Evolutionary conservation across 2,797 vertebrate genomes (phyloP), one percentile per base, ranked within the genome.

Genomic region (Aeoliscus strigatus): DNA sequence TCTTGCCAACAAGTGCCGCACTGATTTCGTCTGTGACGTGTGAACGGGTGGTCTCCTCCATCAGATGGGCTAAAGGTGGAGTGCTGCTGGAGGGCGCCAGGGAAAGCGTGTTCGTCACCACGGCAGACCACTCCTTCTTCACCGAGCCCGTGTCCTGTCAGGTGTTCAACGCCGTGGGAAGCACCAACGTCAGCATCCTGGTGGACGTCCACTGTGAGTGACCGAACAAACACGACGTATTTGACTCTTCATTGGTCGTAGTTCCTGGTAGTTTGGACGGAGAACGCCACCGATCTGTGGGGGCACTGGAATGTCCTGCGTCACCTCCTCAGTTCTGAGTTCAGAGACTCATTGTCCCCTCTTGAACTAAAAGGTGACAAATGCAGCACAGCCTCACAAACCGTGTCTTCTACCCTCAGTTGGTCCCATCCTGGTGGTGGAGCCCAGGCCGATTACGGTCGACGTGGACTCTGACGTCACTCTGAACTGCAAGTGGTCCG

Each of bases 151-250:
- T 98, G 43, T 96, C 94, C 40, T 98, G 95, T 18, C 91, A 93
- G 70, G 95, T 98, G 31, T 92, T 93, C 87, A 98, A 98, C 21
- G 90, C 90, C 10, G 88, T 93, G 39, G 95, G 95, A n/a, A 96
- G 91, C 78, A 97, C 93, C 62, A 98, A 98, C 1, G 92, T 96
- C 87, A 98, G 94, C 90, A 95, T 94, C 1, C 76, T 97, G 42
- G 95, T 97, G 34, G 93, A 98, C 0, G 94, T 98, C 3, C 94
- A 96, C 74, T 97, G 95, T 98, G 87, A 94, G 95, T 82, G n/a
- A n/a, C n/a, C n/a, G n/a, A n/a, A n/a, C 62, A 58, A 35, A 1
- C 24, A 1, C 1, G 0, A 29, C 45, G 63, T 56, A 10, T 28
- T 60, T 44, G 27, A 17, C 43, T 32, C n/a, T n/a, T n/a, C n/a